Conservation (phyloP, 1,140 invertebrate species). For the Batillaria attramentaria region DNA sequence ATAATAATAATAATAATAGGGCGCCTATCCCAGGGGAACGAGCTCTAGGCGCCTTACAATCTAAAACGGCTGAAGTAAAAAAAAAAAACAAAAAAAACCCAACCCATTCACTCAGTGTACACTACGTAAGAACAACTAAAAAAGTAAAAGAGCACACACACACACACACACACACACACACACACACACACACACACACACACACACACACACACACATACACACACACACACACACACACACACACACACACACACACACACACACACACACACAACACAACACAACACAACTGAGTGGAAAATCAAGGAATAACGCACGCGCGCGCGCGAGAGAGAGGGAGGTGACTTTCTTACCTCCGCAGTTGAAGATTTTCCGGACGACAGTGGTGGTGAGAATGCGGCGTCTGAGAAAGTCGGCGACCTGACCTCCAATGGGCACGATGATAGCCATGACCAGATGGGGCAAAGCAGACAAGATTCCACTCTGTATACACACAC, state of each 20-base stretch:
- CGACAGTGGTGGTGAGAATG: slow-evolving; percentile 94
- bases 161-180: not conserved
- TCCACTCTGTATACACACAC: slow-evolving; percentile 82
- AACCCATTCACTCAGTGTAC: too few species aligned
- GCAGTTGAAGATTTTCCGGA: slow-evolving; percentile 88
- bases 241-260: slow-evolving; percentile 17
- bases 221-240: slow-evolving; percentile 1
- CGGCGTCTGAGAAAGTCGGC: slow-evolving; percentile 95
- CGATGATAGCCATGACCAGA: slow-evolving; percentile 97
- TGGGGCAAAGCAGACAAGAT: slow-evolving; percentile 96
- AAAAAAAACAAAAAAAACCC: too few species aligned
- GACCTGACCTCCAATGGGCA: slow-evolving; percentile 95
- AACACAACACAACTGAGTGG: too few species aligned
- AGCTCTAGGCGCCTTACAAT: too few species aligned
- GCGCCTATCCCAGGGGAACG: too few species aligned
- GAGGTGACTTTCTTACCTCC: too few species aligned
- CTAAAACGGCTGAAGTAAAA: too few species aligned
- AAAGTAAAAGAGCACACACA: too few species aligned
- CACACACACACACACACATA: not conserved
- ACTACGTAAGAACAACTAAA: too few species aligned
- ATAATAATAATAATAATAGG: too few species aligned
- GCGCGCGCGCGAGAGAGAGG: too few species aligned
- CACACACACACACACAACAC: slow-evolving; percentile 3
- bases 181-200: not conserved
- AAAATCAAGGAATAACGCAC: too few species aligned